These are phyloP conservation scores for Pherbina coryleti DNA, from an alignment of 2,888 invertebrate genomes.

Conservation along the genomic window DNA sequence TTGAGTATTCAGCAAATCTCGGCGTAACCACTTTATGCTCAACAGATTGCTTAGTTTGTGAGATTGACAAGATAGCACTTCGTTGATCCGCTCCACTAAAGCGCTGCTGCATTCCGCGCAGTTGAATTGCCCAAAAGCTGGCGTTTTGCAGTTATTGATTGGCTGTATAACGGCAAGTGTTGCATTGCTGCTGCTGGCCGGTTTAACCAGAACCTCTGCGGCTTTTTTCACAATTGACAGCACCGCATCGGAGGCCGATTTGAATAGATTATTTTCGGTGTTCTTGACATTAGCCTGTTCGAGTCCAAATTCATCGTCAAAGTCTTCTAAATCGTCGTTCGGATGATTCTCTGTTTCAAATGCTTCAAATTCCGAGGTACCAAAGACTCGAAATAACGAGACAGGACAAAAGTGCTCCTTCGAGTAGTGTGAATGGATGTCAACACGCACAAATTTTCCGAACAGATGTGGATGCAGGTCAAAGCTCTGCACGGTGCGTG, in stretches of 20 bases:
- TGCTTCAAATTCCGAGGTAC: constrained; percentile 92
- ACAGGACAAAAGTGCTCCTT: constrained; percentile 98
- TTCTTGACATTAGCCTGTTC: constrained; percentile 69
- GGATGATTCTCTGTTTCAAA: constrained; percentile 85
- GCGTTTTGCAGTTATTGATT: constrained; percentile 75
- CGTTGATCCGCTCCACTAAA: constrained; percentile 79
- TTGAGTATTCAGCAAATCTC: constrained; percentile 74
- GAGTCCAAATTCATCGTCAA: constrained; percentile 74
- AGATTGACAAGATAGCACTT: constrained; percentile 79
- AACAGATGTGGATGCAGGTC: constrained; percentile 84
- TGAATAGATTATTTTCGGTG: constrained; percentile 79
- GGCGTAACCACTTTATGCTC: constrained; percentile 73
- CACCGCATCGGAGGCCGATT: constrained; percentile 90
- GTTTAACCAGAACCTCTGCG: constrained; percentile 85
- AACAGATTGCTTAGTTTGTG: constrained; percentile 75
- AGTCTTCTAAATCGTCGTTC: constrained; percentile 77
- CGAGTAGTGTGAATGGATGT: constrained; percentile 94
- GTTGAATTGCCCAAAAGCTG: constrained; percentile 77
- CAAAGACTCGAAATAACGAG: constrained; percentile 93
- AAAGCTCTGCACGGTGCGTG: constrained; percentile 88
- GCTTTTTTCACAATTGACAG: constrained; percentile 93
- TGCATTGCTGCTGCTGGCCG: constrained; percentile 73
- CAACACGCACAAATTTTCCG: constrained; percentile 91
- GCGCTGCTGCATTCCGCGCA: constrained; percentile 82
- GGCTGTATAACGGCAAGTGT: constrained; percentile 49